Conservation (phyloP, 37 sponge, comb jelly and placozoan species). For the Eunapius fragilis region DNA sequence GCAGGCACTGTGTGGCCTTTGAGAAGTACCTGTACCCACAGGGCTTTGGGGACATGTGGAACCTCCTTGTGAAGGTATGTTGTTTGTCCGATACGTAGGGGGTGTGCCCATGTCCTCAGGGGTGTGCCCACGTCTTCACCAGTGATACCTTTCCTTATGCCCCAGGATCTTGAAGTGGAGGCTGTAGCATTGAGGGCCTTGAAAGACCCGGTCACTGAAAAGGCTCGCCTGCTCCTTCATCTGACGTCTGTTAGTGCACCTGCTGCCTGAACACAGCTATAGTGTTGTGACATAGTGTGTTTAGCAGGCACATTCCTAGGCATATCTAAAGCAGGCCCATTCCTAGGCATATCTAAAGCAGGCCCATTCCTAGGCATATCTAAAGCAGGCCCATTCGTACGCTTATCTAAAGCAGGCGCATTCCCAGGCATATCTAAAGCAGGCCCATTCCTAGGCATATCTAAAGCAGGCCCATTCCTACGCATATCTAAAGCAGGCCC, state of each 20-base stretch:
- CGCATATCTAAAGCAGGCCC: too few relatives aligned
- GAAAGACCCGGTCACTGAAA: conserved; percentile 35
- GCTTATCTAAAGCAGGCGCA: not conserved
- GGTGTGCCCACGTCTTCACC: not conserved
- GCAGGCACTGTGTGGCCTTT: conserved; percentile 49
- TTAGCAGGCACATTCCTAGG: not conserved
- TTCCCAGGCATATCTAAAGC: too few relatives aligned
- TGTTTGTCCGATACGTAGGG: too few relatives aligned
- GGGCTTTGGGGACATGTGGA: conserved; percentile 54
- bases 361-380: not conserved
- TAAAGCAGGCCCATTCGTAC: not conserved
- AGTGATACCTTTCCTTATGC: too few relatives aligned
- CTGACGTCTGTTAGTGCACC: conserved; percentile 43
- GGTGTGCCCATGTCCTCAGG: not conserved
- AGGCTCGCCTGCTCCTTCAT: conserved; percentile 56
- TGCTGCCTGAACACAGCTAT: not conserved
- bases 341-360: not conserved
- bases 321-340: not conserved
- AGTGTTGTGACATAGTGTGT: not conserved
- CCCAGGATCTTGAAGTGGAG: conserved; percentile 68
- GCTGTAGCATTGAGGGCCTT: conserved; percentile 50
- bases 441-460: too few relatives aligned
- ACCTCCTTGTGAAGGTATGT: conserved; percentile 51
- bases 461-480: too few relatives aligned
- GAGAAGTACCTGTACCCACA: conserved; percentile 70